phyloP scores from a whole-genome alignment of 2,888 invertebrate species.

The Scaptodrosophila latifasciaeformis region DNA sequence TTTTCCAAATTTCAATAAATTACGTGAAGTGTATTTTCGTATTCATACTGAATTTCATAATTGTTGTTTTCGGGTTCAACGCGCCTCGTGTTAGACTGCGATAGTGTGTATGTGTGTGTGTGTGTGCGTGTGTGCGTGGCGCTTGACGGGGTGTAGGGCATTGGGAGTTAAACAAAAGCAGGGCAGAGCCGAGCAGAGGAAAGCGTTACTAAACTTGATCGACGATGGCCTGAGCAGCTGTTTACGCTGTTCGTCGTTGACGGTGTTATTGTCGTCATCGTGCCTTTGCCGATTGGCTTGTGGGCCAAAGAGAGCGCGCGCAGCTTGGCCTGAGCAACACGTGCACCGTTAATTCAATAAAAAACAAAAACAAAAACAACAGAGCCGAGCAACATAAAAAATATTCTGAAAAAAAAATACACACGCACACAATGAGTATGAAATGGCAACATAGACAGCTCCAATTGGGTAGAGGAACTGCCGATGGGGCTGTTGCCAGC shows the following conservation, averaged over 20 bases:
- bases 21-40: too few species aligned
- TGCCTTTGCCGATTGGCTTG: slow-evolving; percentile 12
- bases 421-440: not conserved
- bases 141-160: slow-evolving; percentile 35
- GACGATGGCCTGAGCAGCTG: not conserved
- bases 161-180: slow-evolving; percentile 31
- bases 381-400: slow-evolving; percentile 20
- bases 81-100: too few species aligned
- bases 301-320: slow-evolving; percentile 31
- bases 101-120: too few species aligned
- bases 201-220: slow-evolving; percentile 9
- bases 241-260: slow-evolving; percentile 22
- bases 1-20: too few species aligned
- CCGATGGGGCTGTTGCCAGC: too few species aligned
- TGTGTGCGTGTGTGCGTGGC: not conserved
- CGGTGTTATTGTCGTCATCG: slow-evolving; percentile 5
- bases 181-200: not conserved
- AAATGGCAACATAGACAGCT: slow-evolving; percentile 12
- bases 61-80: too few species aligned
- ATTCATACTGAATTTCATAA: too few species aligned
- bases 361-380: slow-evolving; percentile 32
- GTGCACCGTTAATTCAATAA: slow-evolving; percentile 60
- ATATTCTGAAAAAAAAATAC: slow-evolving; percentile 8
- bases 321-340: slow-evolving; percentile 48
- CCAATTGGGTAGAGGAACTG: too few species aligned